These are phyloP conservation scores for Acrobasis repandana DNA, from an alignment of 2,888 invertebrate species.

Conservation along the genomic window DNA sequence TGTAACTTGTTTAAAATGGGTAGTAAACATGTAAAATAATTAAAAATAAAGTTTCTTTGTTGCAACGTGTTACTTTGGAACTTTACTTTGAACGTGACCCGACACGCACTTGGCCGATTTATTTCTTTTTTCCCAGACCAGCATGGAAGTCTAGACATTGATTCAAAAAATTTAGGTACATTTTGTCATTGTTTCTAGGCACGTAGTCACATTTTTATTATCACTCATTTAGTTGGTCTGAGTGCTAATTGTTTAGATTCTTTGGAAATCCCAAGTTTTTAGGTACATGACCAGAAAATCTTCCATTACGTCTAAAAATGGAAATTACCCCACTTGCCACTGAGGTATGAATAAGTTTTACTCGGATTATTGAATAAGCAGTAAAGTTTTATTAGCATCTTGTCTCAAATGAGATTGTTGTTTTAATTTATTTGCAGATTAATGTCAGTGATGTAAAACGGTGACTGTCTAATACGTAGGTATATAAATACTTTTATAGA, in stretches of 20 bases:
- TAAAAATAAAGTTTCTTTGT: no score
- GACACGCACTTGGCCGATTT: no score
- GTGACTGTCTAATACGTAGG: not conserved
- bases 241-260: slow-evolving; percentile 10
- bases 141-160: not conserved
- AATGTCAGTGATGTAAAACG: not conserved
- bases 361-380: not conserved
- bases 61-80: no score
- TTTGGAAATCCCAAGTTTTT: slow-evolving; percentile 18
- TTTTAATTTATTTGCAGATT: slow-evolving; percentile 4
- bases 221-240: not conserved
- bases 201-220: not conserved
- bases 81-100: no score
- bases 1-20: no score
- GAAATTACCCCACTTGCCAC: not conserved
- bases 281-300: slow-evolving; percentile 7
- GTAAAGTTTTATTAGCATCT: not conserved
- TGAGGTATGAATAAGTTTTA: not conserved
- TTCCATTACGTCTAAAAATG: not conserved
- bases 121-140: no score
- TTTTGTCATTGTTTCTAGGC: slow-evolving; percentile 1
- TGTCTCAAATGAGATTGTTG: not conserved
- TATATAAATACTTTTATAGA: no score
- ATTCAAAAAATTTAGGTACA: not conserved
- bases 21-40: no score